phyloP scores from a whole-genome alignment of 2,113 vertebrate genomes.

The Ariopsis seemanni region DNA sequence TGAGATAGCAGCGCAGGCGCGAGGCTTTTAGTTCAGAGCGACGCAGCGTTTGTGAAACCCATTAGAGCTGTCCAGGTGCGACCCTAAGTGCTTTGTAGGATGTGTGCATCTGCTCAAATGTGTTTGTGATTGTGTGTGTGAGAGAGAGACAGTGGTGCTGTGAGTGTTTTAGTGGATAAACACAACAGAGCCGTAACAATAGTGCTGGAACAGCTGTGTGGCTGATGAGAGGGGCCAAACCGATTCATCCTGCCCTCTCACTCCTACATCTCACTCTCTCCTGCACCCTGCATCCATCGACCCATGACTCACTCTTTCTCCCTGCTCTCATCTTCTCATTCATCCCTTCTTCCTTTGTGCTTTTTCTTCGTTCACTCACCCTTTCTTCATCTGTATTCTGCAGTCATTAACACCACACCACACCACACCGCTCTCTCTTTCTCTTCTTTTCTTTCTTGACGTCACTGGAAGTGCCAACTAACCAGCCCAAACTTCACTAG shows the following conservation, averaged over 20 bases:
- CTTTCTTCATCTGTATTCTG: not conserved
- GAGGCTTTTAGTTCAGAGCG: constrained; percentile 36
- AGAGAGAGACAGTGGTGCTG: not conserved
- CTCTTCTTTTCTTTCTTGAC: not conserved
- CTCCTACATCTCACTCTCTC: not conserved
- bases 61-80: constrained; percentile 42
- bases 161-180: constrained; percentile 51
- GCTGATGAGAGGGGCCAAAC: constrained; percentile 66
- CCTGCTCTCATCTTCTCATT: not conserved
- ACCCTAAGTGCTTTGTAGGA: constrained; percentile 35
- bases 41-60: constrained; percentile 35
- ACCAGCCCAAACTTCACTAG: not conserved
- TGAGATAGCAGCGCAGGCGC: constrained; percentile 3
- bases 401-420: not conserved
- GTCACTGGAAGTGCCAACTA: not conserved
- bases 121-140: constrained; percentile 35
- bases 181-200: constrained; percentile 56
- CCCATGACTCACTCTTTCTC: constrained; percentile 6
- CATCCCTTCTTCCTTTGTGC: not conserved
- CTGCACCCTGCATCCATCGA: constrained; percentile 45
- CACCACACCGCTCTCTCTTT: not conserved
- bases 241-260: constrained; percentile 65
- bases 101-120: constrained; percentile 38
- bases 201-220: constrained; percentile 69
- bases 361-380: not conserved